phyloP scores from a whole-genome alignment of 2,888 invertebrate species.

The Timema cristinae region DNA sequence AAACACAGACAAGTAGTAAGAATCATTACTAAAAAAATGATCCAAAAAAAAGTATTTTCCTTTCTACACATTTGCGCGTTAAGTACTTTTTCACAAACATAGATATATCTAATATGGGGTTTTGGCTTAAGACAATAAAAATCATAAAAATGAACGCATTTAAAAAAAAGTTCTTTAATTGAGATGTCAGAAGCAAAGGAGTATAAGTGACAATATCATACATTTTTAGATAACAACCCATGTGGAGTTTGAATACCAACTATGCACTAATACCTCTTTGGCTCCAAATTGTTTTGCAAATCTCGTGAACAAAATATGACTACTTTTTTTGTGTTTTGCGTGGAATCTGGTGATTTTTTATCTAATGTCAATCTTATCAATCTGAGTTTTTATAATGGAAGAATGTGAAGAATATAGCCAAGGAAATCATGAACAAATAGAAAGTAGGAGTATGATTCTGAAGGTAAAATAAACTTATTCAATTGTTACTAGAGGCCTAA shows the following conservation, averaged over 20 bases:
- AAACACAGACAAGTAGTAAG: too few species aligned
- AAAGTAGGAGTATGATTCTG: background rate
- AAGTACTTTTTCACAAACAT: too few species aligned
- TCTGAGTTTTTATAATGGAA: background rate
- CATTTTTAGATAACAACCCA: too few species aligned
- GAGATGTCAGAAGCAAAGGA: conserved; percentile 6
- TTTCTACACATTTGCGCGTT: too few species aligned
- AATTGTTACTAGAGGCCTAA: background rate
- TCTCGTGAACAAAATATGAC: background rate
- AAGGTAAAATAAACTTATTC: background rate
- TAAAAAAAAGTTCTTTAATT: background rate
- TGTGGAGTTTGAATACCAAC: conserved; percentile 4
- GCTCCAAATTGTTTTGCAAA: background rate
- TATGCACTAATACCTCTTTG: conserved; percentile 6
- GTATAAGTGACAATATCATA: background rate
- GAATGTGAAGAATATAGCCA: background rate
- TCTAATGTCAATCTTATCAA: background rate
- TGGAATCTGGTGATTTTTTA: background rate
- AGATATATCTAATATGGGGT: too few species aligned
- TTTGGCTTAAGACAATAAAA: too few species aligned
- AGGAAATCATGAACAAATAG: background rate
- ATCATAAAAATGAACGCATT: too few species aligned
- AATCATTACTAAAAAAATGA: too few species aligned
- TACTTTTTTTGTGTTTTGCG: background rate
- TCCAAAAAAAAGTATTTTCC: too few species aligned